Evolutionary conservation across 2,888 invertebrate genomes (phyloP).

Genomic region (Cylindroiulus punctatus): DNA sequence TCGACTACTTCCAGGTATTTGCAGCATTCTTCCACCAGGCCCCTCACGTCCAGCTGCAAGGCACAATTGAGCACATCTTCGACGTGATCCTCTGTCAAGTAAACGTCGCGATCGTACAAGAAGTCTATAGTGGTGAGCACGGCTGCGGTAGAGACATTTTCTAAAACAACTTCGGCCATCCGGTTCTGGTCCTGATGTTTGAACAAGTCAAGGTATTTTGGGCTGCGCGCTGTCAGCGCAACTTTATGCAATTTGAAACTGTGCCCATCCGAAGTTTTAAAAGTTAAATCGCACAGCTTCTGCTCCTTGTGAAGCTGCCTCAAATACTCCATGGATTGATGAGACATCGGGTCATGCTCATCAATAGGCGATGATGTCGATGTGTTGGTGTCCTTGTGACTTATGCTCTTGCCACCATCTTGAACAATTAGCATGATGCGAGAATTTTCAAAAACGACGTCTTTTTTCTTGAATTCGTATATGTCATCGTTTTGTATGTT

Average conservation of each 20-base stretch:
- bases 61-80: background rate
- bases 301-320: background rate
- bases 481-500: background rate
- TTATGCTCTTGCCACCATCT: background rate
- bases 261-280: background rate
- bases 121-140: background rate
- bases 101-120: background rate
- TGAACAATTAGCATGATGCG: background rate
- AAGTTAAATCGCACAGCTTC: background rate
- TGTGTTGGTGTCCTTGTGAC: background rate
- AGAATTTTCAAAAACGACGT: background rate
- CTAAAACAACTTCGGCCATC: background rate
- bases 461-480: background rate
- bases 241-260: background rate
- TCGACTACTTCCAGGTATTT: background rate
- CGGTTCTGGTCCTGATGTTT: background rate
- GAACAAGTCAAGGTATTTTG: background rate
- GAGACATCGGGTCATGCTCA: background rate
- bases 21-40: background rate
- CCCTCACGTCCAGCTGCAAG: background rate
- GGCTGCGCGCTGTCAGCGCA: background rate
- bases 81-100: background rate
- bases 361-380: background rate
- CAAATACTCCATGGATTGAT: background rate
- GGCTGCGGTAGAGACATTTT: background rate